Base-by-base conservation (phyloP, 2,888 invertebrate genomes). In the Belgica antarctica region DNA sequence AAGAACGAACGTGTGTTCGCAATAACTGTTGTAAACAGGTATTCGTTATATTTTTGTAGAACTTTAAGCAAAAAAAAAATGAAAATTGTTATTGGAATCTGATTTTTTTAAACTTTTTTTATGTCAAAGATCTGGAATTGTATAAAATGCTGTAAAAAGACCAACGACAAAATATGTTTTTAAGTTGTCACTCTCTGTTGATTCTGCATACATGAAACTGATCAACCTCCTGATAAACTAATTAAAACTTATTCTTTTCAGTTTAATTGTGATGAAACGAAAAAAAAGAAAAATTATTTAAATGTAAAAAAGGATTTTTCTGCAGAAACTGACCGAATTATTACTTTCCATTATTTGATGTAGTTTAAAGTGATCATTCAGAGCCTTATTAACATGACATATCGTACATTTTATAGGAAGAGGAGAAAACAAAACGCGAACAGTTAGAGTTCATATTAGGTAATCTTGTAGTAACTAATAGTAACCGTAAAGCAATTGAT, bases 361-460 rank as follows among this genome's bases (percentile, higher is more conserved):
- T n/a, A n/a, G n/a, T n/a, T n/a, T n/a, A n/a, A n/a, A 7, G 46
- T 3, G 5, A 46, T 7, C 46, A 15, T 52, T 22, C 17, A 19
- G 28, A 46, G 47, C 2, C 17, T n/a, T 52, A 66, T 47, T 68
- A 68, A 70, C 31, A 62, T 70, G 27, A n/a, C 17, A 8, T 1
- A 62, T 62, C 47, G 17, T 31, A 66, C 62, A 59, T 69, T 83
- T 87, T 87, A 86, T 92, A 97, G 96, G 96, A 96, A 86, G 96
- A 95, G 86, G 96, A 97, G 85, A 88, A 88, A 82, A 89, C 90
- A 83, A 96, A 96, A 84, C 89, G 94, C 77, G 92, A 94, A 86
- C 94, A 95, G 82, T 86, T 96, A 80, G 96, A 96, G 83, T 88
- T 88, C 82, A 96, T 96, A 82, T 89, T 96, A 87, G n/a, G n/a